These are phyloP conservation scores for Leptinotarsa haldemani DNA, from an alignment of 2,888 invertebrate species.

Conservation along the genomic window DNA sequence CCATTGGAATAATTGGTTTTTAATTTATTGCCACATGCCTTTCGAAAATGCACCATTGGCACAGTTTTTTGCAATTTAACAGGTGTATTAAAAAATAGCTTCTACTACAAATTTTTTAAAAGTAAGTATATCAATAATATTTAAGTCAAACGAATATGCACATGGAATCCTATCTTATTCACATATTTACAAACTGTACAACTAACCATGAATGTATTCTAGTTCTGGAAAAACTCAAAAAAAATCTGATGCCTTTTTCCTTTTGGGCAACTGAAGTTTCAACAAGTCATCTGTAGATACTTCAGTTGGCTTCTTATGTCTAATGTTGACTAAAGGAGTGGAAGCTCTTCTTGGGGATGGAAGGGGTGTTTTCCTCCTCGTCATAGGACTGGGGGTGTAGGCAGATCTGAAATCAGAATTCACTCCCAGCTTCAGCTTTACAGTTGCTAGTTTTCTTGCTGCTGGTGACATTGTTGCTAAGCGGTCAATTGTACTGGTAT, in stretches of 20 bases:
- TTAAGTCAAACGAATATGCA: too few relatives aligned
- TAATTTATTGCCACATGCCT: too few relatives aligned
- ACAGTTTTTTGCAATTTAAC: too few relatives aligned
- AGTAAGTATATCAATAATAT: too few relatives aligned
- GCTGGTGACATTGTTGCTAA: slow-evolving; percentile 95
- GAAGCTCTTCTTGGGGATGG: slow-evolving; percentile 58
- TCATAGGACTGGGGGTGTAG: slow-evolving; percentile 66
- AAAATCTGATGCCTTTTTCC: slow-evolving; percentile 86
- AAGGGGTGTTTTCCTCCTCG: slow-evolving; percentile 44
- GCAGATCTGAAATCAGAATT: slow-evolving; percentile 63
- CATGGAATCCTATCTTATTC: background rate
- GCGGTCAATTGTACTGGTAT: slow-evolving; percentile 78
- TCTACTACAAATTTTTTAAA: too few relatives aligned
- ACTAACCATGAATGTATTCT: background rate
- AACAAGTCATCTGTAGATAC: slow-evolving; percentile 86
- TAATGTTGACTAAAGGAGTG: slow-evolving; percentile 66
- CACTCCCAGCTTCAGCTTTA: slow-evolving; percentile 67
- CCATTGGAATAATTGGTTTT: too few relatives aligned
- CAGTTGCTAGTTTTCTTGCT: slow-evolving; percentile 86
- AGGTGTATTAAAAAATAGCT: too few relatives aligned
- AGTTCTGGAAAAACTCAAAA: slow-evolving; percentile 65
- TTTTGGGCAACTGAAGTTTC: slow-evolving; percentile 79
- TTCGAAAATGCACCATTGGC: too few relatives aligned
- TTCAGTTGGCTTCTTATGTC: slow-evolving; percentile 64
- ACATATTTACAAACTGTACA: slow-evolving; percentile 2